A percentile compares a stretch with the other conserved stretches of the same genome.
Conservation (phyloP, 2,888 invertebrate species). For the Myathropa florea region DNA sequence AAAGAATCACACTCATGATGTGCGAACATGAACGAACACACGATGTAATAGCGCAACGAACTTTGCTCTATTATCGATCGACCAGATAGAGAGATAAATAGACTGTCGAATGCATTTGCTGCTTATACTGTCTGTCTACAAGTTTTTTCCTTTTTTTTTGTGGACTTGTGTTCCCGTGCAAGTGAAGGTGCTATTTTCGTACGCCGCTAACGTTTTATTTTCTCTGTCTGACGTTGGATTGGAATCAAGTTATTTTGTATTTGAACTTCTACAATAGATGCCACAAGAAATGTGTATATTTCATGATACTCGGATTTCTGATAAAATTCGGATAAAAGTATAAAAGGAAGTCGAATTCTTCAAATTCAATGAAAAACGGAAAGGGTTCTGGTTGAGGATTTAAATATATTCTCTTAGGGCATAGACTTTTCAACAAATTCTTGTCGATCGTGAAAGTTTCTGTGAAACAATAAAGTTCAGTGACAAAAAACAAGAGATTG, state of each 20-base stretch:
- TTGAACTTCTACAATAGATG: slow-evolving; percentile 3
- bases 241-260: slow-evolving; percentile 6
- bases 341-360: neutral
- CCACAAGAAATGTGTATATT: neutral
- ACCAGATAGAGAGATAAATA: neutral
- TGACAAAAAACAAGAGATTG: too few species aligned
- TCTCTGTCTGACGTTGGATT: neutral
- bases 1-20: slow-evolving; percentile 14
- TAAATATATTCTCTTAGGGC: neutral
- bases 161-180: neutral
- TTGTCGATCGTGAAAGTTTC: too few species aligned
- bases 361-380: neutral
- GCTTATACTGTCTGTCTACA: neutral
- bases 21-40: slow-evolving; percentile 14
- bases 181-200: slow-evolving; percentile 26
- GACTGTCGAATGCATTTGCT: slow-evolving; percentile 1
- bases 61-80: slow-evolving; percentile 48
- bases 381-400: neutral
- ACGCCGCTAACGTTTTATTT: neutral
- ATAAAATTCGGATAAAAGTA: slow-evolving; percentile 4
- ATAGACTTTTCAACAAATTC: too few species aligned
- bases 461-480: too few species aligned
- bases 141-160: neutral
- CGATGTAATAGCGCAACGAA: slow-evolving; percentile 54
- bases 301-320: slow-evolving; percentile 4